Evolutionary conservation across 2,888 invertebrate genomes (phyloP).

Genomic region (Perithous albicinctus): DNA sequence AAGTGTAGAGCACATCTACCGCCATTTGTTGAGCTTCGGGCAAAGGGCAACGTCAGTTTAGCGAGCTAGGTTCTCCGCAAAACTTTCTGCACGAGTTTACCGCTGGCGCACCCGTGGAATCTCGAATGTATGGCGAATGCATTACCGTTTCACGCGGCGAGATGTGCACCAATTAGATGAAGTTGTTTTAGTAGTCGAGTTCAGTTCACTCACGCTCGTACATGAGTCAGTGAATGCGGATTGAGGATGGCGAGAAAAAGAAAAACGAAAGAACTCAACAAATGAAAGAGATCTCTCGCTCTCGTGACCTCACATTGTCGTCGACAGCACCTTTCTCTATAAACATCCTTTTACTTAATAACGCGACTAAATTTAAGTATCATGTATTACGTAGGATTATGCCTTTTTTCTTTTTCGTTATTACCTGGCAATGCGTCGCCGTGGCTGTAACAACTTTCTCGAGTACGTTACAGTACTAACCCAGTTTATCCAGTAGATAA

Average conservation of each 20-base stretch:
- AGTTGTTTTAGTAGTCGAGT: conserved; percentile 4
- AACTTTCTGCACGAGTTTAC: conserved; percentile 40
- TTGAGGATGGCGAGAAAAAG: conserved; percentile 24
- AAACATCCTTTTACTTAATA: conserved; percentile 44
- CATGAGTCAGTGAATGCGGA: conserved; percentile 5
- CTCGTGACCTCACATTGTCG: conserved; percentile 60
- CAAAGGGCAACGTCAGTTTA: conserved; percentile 35
- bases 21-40: conserved; percentile 8
- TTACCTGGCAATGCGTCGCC: neutral
- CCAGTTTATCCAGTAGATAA: too few relatives aligned
- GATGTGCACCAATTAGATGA: conserved; percentile 66
- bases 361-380: conserved; percentile 6
- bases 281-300: conserved; percentile 55
- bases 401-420: conserved; percentile 1
- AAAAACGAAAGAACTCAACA: conserved; percentile 28
- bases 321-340: conserved; percentile 58
- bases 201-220: neutral
- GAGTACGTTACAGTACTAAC: neutral
- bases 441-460: conserved; percentile 22
- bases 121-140: conserved; percentile 53
- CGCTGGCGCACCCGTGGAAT: conserved; percentile 62
- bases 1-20: neutral
- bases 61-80: neutral
- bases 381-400: neutral
- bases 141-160: conserved; percentile 54